A percentile compares a stretch with the other conserved stretches of the same genome.
These are phyloP conservation scores for Lophotriccus pileatus DNA, from an alignment of 2,797 vertebrate genomes.

Conservation along the genomic window DNA sequence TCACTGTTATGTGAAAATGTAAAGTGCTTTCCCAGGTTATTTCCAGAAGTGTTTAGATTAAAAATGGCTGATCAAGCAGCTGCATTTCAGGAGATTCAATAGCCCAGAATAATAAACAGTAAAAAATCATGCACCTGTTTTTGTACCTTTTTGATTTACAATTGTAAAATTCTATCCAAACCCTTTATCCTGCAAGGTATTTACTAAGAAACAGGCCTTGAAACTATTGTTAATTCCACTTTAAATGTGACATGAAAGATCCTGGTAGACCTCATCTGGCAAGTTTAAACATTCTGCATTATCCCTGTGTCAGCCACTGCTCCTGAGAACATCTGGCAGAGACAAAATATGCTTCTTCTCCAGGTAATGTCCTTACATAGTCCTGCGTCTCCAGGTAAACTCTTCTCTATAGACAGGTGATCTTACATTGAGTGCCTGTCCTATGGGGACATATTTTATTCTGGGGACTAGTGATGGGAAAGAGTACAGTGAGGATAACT, in stretches of 20 bases:
- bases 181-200: background rate
- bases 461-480: background rate
- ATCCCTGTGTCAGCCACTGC: background rate
- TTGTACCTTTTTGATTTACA: background rate
- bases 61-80: background rate
- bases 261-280: background rate
- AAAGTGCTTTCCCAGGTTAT: background rate
- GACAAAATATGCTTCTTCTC: background rate
- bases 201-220: background rate
- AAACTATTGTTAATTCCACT: background rate
- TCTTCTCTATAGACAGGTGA: background rate
- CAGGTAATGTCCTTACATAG: background rate
- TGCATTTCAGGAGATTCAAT: background rate
- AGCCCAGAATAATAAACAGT: background rate
- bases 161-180: background rate
- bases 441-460: background rate
- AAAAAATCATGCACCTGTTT: background rate
- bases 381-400: background rate
- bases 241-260: background rate
- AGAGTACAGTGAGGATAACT: background rate
- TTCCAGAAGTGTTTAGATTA: background rate
- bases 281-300: background rate
- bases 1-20: background rate
- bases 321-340: background rate
- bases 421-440: rapidly evolving